Evolutionary conservation across 1,140 invertebrate genomes (phyloP), one percentile per base, ranked within the genome.

Genomic region (Apocrypta bakeri): DNA sequence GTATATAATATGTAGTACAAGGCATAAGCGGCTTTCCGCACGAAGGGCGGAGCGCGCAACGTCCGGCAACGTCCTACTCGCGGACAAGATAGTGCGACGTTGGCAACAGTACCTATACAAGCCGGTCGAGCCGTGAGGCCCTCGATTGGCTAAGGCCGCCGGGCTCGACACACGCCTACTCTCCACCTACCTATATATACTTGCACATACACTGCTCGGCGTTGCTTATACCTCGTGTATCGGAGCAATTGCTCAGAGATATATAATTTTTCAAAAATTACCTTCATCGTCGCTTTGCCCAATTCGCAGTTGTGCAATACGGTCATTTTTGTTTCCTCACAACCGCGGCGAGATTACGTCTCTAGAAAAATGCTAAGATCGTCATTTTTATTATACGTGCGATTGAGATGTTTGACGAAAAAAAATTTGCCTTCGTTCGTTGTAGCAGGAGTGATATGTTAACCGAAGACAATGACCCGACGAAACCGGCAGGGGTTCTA

Each of bases 401-500:
- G n/a, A 56, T 29, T 37, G 74, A 76, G 61, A 37, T 76, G 56
- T 17, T 25, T 33, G 68, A 56, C 6, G 31, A n/a, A 25, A 14
- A n/a, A 25, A 14, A 66, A 14, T 11, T 80, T 72, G 25, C 29
- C 3, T 61, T 56, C 21, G 24, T 66, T 27, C 83, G 71, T 88
- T 89, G 69, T 79, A 91, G 89, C 75, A 85, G 84, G 85, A 88
- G 90, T 92, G 91, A 91, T 92, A 92, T 92, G 91, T 92, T 92
- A 91, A 92, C 91, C 90, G 91, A 92, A 89, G 90, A 92, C 87
- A 92, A 92, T 91, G 90, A 91, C 84, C 91, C 89, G 84, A 92
- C 90, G 24, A 92, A 92, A 90, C 90, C 89, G 85, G 90, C 90
- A 86, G 90, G 90, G 88, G 91, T 92, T 88, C 89, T 92, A 91